A percentile compares a stretch with the other conserved stretches of the same genome.
Conservation (phyloP, 2,113 vertebrate genomes). For the Aplodontia rufa region DNA sequence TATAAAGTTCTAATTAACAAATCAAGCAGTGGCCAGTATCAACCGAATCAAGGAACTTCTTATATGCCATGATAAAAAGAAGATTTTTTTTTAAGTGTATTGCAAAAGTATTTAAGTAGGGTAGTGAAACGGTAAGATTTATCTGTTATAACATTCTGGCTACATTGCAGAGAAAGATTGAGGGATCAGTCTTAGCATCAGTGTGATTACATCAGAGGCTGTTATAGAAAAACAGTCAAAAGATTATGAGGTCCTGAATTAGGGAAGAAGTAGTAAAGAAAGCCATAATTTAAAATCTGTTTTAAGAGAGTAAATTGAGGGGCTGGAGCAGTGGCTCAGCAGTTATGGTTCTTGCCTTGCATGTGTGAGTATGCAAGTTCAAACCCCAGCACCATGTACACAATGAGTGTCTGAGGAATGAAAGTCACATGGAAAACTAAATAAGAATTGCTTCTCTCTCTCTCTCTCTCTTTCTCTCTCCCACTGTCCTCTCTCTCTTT, state of each 20-base stretch:
- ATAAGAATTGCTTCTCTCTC: too few relatives aligned
- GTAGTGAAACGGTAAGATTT: neutral
- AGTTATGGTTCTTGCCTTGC: too few relatives aligned
- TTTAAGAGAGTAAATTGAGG: constrained; percentile 20
- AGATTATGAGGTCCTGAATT: neutral
- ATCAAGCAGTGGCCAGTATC: neutral
- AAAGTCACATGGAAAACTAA: too few relatives aligned
- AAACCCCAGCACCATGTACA: too few relatives aligned
- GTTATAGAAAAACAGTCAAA: neutral
- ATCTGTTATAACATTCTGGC: neutral
- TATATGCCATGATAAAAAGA: neutral
- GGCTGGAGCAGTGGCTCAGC: too few relatives aligned
- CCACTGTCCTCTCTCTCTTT: too few relatives aligned
- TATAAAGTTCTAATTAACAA: neutral
- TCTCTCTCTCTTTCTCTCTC: too few relatives aligned
- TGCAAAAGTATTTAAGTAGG: neutral
- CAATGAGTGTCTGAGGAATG: too few relatives aligned
- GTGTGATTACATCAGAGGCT: neutral
- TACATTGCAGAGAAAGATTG: neutral
- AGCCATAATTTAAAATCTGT: neutral
- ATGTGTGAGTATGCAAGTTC: too few relatives aligned
- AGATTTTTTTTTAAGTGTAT: neutral
- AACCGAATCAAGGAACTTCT: neutral
- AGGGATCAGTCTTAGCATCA: neutral
- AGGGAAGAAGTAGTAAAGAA: neutral